Percentiles rank a stretch among this genome's conserved stretches.
Conservation (phyloP, 1,140 invertebrate species). For the Seison nebaliae region DNA sequence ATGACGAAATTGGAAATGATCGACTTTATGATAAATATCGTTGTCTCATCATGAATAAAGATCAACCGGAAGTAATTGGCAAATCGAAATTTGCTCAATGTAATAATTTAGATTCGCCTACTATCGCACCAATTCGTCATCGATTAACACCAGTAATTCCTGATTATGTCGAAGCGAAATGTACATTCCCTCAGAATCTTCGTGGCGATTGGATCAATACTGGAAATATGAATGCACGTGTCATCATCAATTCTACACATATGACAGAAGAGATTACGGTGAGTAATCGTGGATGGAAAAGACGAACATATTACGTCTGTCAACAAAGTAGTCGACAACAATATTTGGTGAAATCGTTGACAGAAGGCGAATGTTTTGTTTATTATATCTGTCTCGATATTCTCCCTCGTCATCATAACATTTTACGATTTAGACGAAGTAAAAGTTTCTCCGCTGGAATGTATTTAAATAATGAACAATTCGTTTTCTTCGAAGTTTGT, state of each 20-base stretch:
- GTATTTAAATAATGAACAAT: constrained; percentile 4
- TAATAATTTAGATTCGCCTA: constrained; percentile 5
- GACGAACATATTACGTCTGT: constrained; percentile 11
- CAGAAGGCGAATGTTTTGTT: constrained; percentile 12
- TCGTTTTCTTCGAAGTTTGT: constrained; percentile 12
- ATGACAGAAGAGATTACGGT: constrained; percentile 6
- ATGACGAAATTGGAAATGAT: constrained; percentile 6
- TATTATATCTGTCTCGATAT: constrained; percentile 13
- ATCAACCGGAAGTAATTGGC: constrained; percentile 9
- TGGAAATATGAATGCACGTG: constrained; percentile 10
- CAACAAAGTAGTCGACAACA: constrained; percentile 11
- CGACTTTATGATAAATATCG: constrained; percentile 9
- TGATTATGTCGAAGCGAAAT: constrained; percentile 1
- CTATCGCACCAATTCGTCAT: constrained; percentile 6
- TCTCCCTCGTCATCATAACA: constrained; percentile 6
- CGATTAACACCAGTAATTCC: constrained; percentile 9
- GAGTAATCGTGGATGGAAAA: constrained; percentile 9
- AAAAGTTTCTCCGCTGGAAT: constrained; percentile 10
- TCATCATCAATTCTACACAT: constrained; percentile 8
- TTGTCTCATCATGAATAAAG: constrained; percentile 9
- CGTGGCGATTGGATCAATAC: constrained; percentile 12
- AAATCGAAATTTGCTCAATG: constrained; percentile 10
- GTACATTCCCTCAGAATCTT: constrained; percentile 11
- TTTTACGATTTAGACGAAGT: constrained; percentile 5
- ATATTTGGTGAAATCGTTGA: constrained; percentile 7